Evolutionary conservation across 2,888 invertebrate genomes (phyloP).

Genomic region (Eupeodes latifasciatus): DNA sequence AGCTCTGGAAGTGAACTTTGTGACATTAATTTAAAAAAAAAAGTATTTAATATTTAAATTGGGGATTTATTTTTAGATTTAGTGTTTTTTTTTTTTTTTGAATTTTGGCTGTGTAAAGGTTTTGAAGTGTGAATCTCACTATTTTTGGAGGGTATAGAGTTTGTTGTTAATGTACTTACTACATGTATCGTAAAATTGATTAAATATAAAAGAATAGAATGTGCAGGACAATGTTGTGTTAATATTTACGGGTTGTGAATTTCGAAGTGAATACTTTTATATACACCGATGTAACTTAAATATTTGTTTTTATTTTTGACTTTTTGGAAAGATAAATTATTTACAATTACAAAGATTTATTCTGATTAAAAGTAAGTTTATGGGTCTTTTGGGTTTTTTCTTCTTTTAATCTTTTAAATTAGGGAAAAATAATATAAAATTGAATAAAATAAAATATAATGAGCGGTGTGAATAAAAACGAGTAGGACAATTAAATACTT

Average conservation of each 20-base stretch:
- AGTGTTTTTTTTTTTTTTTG: not conserved
- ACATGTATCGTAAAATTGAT: not conserved
- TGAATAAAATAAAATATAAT: no score
- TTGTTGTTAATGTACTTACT: constrained; percentile 20
- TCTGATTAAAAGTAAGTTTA: no score
- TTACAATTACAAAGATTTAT: no score
- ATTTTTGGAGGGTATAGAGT: not conserved
- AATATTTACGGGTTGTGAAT: constrained; percentile 12
- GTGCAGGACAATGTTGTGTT: not conserved
- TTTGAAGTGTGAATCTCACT: constrained; percentile 30
- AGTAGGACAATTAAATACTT: no score
- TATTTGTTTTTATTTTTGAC: not conserved
- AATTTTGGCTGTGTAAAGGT: not conserved
- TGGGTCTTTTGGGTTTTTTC: no score
- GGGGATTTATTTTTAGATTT: constrained; percentile 57
- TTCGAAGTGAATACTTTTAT: not conserved
- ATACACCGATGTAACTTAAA: not conserved
- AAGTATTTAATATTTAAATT: constrained; percentile 58
- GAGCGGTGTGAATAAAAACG: no score
- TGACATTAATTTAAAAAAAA: constrained; percentile 41
- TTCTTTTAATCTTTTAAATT: no score
- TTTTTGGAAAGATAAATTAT: no score
- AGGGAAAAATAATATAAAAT: no score
- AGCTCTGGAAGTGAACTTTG: not conserved
- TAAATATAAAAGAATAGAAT: not conserved